Base-by-base conservation (phyloP, 2,797 vertebrate species). In the Semotilus atromaculatus region DNA sequence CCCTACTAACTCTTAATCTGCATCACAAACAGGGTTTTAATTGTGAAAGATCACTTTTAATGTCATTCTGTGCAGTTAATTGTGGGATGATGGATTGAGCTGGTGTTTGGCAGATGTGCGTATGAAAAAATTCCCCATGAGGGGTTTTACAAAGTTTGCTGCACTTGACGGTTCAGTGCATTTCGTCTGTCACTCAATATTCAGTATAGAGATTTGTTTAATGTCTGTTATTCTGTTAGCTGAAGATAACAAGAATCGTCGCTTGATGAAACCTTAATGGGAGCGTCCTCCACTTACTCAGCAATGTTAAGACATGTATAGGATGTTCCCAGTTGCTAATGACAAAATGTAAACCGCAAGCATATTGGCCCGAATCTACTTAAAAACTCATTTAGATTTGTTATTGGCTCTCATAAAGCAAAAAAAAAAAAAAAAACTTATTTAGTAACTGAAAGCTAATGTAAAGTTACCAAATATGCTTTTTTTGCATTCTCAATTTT, bases 31-130 rank as follows among this genome's bases (percentile, higher is more conserved):
- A 85, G 73, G 67, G 43, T 45, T 70, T 75, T 73, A 82, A 80
- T 60, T 38, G 9, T 70, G 80, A 86, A 86, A 68, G 55, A 81
- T 66, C 60, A 75, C 71, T 68, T 72, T 60, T 78, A 81, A 86
- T 67, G 53, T 45, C 26, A 31, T 78, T 72, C 5, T 34, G 19
- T 38, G 23, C 75, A 66, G 43, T 77, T 55, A 18, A 36, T 68
- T 45, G 21, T 29, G 31, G 21, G 75, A 78, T 84, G 29, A 71
- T 84, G 26, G 36, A 83, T 48, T 83, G 34, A 43, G 26, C n/a
- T 58, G 34, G 18, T 34, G 48, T 18, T 40, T 40, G 34, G 60
- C 81, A 76, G 82, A 76, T 77, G 73, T 67, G 82, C 1, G 0
- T 18, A 21, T 76, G 11, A 68, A 53, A 23, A 58, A 76, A 53